Percentiles rank a stretch among this genome's conserved stretches.
Conservation (phyloP, 2,888 invertebrate species). For the Drosophila picticornis region DNA sequence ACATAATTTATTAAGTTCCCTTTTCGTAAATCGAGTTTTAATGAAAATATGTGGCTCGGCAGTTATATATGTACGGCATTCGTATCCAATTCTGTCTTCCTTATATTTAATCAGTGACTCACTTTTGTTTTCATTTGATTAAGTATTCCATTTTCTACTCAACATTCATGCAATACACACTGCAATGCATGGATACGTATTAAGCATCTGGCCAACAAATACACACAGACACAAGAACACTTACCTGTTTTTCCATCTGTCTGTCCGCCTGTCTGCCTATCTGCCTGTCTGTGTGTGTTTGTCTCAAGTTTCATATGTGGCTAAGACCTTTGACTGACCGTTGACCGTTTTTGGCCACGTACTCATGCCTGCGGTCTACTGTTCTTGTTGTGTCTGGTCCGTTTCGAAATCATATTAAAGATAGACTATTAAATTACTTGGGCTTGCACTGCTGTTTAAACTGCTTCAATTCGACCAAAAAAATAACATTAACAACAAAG, state of each 20-base stretch:
- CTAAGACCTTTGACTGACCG: neutral
- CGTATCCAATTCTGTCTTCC: neutral
- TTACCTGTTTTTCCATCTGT: neutral
- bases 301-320: slow-evolving; percentile 3
- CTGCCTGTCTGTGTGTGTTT: neutral
- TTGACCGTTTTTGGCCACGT: neutral
- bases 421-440: neutral
- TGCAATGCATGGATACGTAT: slow-evolving; percentile 5
- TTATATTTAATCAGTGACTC: neutral
- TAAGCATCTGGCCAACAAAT: slow-evolving; percentile 6
- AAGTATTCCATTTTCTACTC: neutral
- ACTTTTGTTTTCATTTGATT: neutral
- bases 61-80: neutral
- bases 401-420: slow-evolving; percentile 10
- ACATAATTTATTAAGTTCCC: neutral
- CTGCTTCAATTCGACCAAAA: neutral
- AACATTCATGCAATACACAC: slow-evolving; percentile 4
- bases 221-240: neutral
- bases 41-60: neutral
- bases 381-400: neutral
- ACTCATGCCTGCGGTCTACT: neutral
- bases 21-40: neutral
- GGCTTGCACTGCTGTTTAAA: neutral
- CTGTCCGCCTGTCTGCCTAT: neutral
- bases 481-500: neutral